Base-by-base conservation (phyloP, 2,888 invertebrate species). In the Eustalomyia histrio region DNA sequence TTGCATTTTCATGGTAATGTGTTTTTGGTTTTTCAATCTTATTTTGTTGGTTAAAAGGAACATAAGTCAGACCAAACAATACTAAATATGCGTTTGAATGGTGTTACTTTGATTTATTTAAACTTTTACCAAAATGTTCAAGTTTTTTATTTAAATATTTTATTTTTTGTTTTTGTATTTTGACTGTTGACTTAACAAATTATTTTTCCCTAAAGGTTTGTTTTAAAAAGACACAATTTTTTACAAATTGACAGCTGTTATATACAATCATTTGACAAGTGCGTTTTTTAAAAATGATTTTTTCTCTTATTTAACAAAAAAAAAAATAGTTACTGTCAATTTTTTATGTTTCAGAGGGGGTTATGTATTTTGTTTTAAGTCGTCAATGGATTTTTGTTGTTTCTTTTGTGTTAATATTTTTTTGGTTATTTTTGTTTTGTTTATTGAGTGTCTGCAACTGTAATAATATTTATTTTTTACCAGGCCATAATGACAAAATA, bases 81-180 rank as follows among this genome's bases (percentile, higher is more conserved):
- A 60, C 33, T 16, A n/a, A 50, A 52, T 47, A 65, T 75, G 74
- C 72, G 72, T 65, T 60, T 67, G 17, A 39, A 50, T 63, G 71
- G 61, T 75, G 78, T 75, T 78, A 65, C 52, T 78, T 78, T 81
- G 81, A 81, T 81, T 81, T 75, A 81, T 81, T 78, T 71, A 57
- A 72, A 75, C 63, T 78, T 81, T 78, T 74, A 74, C 71, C 16
- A 73, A 55, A 43, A 68, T 50, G 73, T 75, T 52, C 60, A 72
- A 24, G 39, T 80, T 67, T 72, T 65, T n/a, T n/a, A n/a, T n/a
- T n/a, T n/a, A n/a, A n/a, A n/a, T n/a, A 53, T 52, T 53, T 43
- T 16, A n/a, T 35, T 47, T 39, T 60, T 50, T 29, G 29, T 68
- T 67, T 75, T 33, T 52, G 12, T 18, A 10, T 69, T 35, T 69